A percentile compares a stretch with the other conserved stretches of the same genome.
These are phyloP conservation scores for Standfussiana lucernea DNA, from an alignment of 2,888 invertebrate genomes.

Conservation along the genomic window DNA sequence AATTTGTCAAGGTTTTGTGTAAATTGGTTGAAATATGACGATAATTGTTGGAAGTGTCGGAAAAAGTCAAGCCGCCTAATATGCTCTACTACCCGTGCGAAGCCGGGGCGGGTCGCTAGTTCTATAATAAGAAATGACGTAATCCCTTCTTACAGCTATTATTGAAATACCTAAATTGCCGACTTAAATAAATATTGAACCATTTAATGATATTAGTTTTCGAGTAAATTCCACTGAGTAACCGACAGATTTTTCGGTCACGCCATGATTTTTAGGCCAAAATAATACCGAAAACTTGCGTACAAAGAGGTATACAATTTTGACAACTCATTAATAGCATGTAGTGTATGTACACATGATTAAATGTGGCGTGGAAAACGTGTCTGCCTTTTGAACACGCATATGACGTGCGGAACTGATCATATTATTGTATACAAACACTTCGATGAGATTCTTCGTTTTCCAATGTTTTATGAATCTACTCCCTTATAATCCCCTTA, in stretches of 20 bases:
- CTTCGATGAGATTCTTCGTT: conserved; percentile 51
- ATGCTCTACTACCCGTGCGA: too few relatives aligned
- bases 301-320: conserved; percentile 65
- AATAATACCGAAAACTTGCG: conserved; percentile 51
- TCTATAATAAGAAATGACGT: background rate
- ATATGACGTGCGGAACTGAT: conserved; percentile 67
- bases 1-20: too few relatives aligned
- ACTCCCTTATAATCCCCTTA: conserved; percentile 45
- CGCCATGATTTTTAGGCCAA: conserved; percentile 53
- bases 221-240: conserved; percentile 34
- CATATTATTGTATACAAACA: conserved; percentile 54
- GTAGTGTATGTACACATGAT: conserved; percentile 64
- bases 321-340: conserved; percentile 64
- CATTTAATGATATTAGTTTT: conserved; percentile 21
- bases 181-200: conserved; percentile 5
- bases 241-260: conserved; percentile 47
- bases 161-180: conserved; percentile 10
- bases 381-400: conserved; percentile 67
- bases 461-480: conserved; percentile 36
- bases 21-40: too few relatives aligned
- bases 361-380: conserved; percentile 66
- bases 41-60: too few relatives aligned
- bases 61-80: too few relatives aligned
- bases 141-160: background rate
- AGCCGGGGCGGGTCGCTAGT: too few relatives aligned